Base-by-base conservation (phyloP, 2,797 vertebrate genomes). In the Saxicola maurus region DNA sequence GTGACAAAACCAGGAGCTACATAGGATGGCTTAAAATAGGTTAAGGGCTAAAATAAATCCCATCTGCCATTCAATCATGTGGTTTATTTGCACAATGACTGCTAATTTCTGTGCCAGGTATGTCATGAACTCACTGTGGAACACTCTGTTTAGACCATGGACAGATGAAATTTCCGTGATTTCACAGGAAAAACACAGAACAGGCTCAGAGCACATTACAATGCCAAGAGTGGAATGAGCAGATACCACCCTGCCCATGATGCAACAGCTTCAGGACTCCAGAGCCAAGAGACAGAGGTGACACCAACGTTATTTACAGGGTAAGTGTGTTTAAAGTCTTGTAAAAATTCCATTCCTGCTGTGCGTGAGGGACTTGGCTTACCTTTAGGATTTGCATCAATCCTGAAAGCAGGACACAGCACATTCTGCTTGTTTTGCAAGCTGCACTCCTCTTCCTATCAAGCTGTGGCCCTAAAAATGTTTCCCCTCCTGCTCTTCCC, bases 321-420 rank as follows among this genome's bases (percentile, higher is more conserved):
- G 20, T 2, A 46, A 43, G n/a, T 20, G 61, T 40, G 66, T 16
- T 74, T 59, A 17, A 78, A 30, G 5, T 5, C 61, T 8, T 11
- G 73, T 24, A n/a, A 49, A 62, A 46, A 28, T 59, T 8, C 31
- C 24, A 5, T 11, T 74, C 76, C 77, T 67, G 90, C 48, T 8
- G 43, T 9, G 55, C 0, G 1, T 16, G 55, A 74, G 55, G 8
- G 55, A 61, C 66, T 38, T 25, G 5, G 66, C 93, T 95, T 94
- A 91, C 93, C 93, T 92, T 21, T 8, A 18, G 21, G 16, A 11
- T 37, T 56, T 35, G 82, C 37, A 78, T 89, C 56, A 52, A 46
- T 74, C 74, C 82, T 45, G 33, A 87, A 38, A 80, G 83, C 61
- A 68, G 92, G 77, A 79, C 77, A n/a, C 93, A 82, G 86, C 84